Conservation (phyloP, 2,113 vertebrate genomes). For the Corythornis cristatus region DNA sequence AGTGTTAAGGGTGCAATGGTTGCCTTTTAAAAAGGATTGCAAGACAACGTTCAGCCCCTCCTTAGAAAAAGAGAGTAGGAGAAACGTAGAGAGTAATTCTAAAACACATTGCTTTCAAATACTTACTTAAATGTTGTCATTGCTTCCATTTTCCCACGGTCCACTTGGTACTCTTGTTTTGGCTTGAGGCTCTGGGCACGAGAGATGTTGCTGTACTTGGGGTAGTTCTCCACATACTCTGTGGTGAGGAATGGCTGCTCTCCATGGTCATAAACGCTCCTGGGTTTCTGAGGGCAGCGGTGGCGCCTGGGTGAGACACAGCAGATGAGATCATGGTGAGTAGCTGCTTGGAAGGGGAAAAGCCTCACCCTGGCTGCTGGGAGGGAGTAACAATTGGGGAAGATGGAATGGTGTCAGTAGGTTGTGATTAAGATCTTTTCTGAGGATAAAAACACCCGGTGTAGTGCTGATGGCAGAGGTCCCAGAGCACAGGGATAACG, state of each 20-base stretch:
- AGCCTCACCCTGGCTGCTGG: not conserved
- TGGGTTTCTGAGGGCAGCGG: conserved; percentile 75
- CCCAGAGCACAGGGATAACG: not conserved
- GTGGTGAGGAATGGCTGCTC: conserved; percentile 52
- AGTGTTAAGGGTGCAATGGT: not conserved
- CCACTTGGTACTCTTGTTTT: conserved; percentile 50
- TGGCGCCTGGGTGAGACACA: conserved; percentile 78
- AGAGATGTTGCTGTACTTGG: conserved; percentile 63
- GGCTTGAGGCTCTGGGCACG: conserved; percentile 79
- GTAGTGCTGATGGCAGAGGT: not conserved
- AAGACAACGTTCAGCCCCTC: not conserved
- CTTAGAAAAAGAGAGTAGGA: not conserved
- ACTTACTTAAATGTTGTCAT: conserved; percentile 85
- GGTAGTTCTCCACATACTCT: conserved; percentile 85
- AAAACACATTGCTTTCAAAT: not conserved
- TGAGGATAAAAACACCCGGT: not conserved
- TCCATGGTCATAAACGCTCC: conserved; percentile 73
- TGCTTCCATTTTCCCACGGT: conserved; percentile 77
- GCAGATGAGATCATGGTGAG: not conserved
- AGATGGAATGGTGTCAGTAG: not conserved
- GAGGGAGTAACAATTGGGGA: not conserved
- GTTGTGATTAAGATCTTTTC: not conserved
- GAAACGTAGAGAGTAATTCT: not conserved
- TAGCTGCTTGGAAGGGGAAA: not conserved
- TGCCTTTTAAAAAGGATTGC: not conserved